Conservation (phyloP, 2,888 invertebrate species). For the Euclidia mi region DNA sequence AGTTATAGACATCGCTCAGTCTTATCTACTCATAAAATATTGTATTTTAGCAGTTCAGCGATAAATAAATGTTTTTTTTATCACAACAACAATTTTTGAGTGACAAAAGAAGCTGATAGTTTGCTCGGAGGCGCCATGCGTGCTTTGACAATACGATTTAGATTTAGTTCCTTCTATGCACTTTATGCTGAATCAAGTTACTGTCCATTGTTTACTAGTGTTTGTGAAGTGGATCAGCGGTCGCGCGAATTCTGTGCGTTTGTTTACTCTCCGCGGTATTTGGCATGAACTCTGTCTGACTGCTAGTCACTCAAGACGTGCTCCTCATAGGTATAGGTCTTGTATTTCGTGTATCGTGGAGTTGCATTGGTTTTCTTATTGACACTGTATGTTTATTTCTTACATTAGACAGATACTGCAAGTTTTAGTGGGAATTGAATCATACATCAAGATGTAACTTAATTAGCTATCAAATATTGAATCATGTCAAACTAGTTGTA, state of each 20-base stretch:
- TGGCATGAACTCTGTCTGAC: neutral
- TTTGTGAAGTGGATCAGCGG: constrained; percentile 9
- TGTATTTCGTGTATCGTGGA: no score
- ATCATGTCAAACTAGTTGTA: no score
- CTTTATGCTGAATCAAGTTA: constrained; percentile 9
- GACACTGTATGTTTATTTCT: no score
- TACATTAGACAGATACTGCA: no score
- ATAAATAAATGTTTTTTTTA: constrained; percentile 7
- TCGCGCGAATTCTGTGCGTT: constrained; percentile 18
- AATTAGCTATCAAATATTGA: no score
- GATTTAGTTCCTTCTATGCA: constrained; percentile 19
- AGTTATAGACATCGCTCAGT: constrained; percentile 4
- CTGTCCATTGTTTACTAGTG: constrained; percentile 32
- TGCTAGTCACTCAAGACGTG: neutral
- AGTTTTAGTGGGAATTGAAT: no score
- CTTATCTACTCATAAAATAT: constrained; percentile 11
- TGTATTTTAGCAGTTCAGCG: constrained; percentile 25
- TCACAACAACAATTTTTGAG: constrained; percentile 3
- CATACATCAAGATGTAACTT: no score
- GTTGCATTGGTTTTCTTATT: no score
- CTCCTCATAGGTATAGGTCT: neutral
- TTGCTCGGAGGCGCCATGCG: constrained; percentile 79
- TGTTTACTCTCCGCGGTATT: constrained; percentile 27
- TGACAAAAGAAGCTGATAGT: constrained; percentile 46
- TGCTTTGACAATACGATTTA: constrained; percentile 73